Conservation (phyloP, 1,140 invertebrate species). For the Periplaneta americana region DNA sequence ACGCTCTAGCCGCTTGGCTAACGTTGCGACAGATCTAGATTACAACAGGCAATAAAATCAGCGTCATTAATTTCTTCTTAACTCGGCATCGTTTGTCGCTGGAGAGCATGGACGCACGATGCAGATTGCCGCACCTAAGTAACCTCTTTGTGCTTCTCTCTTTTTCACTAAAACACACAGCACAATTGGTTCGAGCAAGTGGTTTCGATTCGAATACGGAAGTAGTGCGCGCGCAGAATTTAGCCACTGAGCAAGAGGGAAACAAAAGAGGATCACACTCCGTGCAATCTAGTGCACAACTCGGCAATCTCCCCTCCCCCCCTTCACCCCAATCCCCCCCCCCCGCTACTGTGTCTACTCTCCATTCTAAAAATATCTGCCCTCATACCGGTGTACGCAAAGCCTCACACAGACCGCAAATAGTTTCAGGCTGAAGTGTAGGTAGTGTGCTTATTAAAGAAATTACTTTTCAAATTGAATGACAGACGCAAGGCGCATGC, state of each 20-base stretch:
- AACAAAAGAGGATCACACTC: background rate
- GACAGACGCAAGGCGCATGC: background rate
- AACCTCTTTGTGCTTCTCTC: background rate
- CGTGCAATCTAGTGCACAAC: background rate
- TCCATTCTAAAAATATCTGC: background rate
- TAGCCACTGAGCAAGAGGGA: background rate
- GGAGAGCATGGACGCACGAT: too few relatives aligned
- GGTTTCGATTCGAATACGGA: background rate
- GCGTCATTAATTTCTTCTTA: too few relatives aligned
- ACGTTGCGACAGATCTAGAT: too few relatives aligned
- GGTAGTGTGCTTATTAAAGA: background rate
- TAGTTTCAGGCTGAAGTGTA: too few relatives aligned
- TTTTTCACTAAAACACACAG: background rate
- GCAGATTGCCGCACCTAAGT: background rate
- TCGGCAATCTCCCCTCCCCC: background rate
- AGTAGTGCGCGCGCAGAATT: background rate
- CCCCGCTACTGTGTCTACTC: background rate
- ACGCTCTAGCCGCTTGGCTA: too few relatives aligned
- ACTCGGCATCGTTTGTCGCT: too few relatives aligned
- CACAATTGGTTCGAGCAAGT: background rate
- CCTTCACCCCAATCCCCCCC: background rate
- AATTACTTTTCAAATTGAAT: background rate
- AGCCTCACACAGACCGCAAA: too few relatives aligned
- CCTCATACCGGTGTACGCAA: too few relatives aligned
- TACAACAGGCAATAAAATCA: too few relatives aligned